Conservation (phyloP, 1,140 invertebrate species). For the Charaxes varanes region DNA sequence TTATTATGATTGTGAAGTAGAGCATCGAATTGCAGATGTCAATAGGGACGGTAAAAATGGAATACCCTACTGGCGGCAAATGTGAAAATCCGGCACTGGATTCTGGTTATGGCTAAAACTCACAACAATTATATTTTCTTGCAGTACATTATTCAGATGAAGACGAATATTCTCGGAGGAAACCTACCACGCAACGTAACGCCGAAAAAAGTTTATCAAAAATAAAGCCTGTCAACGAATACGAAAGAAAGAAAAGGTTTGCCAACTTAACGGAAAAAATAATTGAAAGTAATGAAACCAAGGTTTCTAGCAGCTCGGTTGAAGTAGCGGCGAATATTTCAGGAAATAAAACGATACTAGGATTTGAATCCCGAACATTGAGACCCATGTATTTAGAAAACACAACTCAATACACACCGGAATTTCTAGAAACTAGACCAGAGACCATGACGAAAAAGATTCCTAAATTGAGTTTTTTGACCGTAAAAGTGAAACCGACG, state of each 20-base stretch:
- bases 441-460: background rate
- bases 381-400: background rate
- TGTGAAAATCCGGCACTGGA: background rate
- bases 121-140: constrained; percentile 3
- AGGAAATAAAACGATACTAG: background rate
- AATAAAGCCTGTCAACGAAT: constrained; percentile 13
- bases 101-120: too few relatives aligned
- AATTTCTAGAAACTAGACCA: background rate
- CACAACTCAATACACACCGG: background rate
- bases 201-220: constrained; percentile 19
- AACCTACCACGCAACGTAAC: constrained; percentile 9
- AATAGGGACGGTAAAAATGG: too few relatives aligned
- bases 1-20: too few relatives aligned
- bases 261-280: constrained; percentile 33
- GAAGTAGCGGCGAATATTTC: too few relatives aligned
- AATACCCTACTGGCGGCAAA: too few relatives aligned
- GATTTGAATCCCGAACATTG: background rate
- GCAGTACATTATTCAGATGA: constrained; percentile 34
- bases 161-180: constrained; percentile 21
- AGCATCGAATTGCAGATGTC: too few relatives aligned
- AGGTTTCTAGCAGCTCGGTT: too few relatives aligned
- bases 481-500: constrained; percentile 11
- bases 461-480: constrained; percentile 19
- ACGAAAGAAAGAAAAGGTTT: constrained; percentile 30
- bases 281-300: constrained; percentile 10